These are phyloP conservation scores for Polydesmus complanatus DNA, from an alignment of 2,888 invertebrate genomes.

Conservation along the genomic window DNA sequence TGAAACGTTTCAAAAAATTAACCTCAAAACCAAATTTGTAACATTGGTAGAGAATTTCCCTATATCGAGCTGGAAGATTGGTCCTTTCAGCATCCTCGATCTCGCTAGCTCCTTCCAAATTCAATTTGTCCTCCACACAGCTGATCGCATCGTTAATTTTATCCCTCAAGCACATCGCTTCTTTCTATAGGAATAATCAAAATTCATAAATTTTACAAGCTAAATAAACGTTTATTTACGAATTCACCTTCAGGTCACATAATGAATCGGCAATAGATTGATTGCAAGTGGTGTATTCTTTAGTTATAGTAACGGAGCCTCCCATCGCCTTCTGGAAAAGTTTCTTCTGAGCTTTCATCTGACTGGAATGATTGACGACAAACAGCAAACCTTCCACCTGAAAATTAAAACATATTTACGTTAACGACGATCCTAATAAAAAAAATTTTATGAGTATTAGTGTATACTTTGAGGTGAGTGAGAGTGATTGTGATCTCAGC, in stretches of 20 bases:
- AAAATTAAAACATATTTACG: conserved; percentile 1
- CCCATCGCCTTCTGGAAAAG: conserved; percentile 28
- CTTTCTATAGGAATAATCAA: conserved; percentile 33
- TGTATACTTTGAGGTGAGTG: conserved; percentile 33
- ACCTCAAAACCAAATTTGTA: conserved; percentile 84
- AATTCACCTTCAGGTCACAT: conserved; percentile 39
- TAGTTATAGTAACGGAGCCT: conserved; percentile 28
- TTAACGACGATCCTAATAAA: not conserved
- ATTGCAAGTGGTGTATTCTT: conserved; percentile 37
- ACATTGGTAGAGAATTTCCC: conserved; percentile 69
- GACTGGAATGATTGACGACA: conserved; percentile 34
- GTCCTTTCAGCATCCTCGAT: conserved; percentile 44
- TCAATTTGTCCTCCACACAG: conserved; percentile 43
- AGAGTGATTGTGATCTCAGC: conserved; percentile 37
- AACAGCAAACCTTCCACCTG: conserved; percentile 35
- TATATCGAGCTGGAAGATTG: conserved; percentile 47
- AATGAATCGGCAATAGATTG: conserved; percentile 49
- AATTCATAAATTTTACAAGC: conserved; percentile 5
- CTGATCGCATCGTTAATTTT: conserved; percentile 43
- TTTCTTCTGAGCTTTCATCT: conserved; percentile 28
- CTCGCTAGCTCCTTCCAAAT: conserved; percentile 36
- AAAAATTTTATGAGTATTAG: too few species aligned
- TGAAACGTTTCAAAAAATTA: conserved; percentile 21
- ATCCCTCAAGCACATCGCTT: conserved; percentile 43
- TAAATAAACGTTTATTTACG: not conserved